A percentile compares a stretch with the other conserved stretches of the same genome.
phyloP scores from a whole-genome alignment of 2,113 vertebrate genomes.

The Alligator sinensis region DNA sequence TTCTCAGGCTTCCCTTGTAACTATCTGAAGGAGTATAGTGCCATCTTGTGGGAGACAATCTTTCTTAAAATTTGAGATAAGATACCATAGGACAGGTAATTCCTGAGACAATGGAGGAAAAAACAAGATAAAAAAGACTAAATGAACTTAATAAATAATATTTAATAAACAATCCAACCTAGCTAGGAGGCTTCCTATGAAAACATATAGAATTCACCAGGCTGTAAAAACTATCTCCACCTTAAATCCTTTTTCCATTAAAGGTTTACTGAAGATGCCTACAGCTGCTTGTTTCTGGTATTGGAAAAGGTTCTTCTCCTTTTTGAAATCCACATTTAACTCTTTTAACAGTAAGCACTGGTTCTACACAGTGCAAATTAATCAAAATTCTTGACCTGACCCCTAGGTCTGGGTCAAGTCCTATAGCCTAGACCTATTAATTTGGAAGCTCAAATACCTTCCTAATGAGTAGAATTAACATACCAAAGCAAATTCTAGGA shows the following conservation, averaged over 20 bases:
- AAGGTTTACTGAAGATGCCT: not conserved
- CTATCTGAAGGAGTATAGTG: slow-evolving; percentile 50
- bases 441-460: not conserved
- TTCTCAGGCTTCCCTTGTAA: accelerated
- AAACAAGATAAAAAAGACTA: not conserved
- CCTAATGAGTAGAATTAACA: not conserved
- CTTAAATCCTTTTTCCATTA: not conserved
- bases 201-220: not conserved
- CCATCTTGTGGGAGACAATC: slow-evolving; percentile 63
- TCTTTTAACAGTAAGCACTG: not conserved
- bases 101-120: not conserved
- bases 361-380: not conserved
- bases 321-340: not conserved
- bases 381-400: not conserved
- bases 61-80: accelerated
- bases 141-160: not conserved
- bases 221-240: not conserved
- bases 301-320: not conserved
- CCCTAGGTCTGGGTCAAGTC: accelerated
- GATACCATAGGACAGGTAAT: accelerated
- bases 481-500: not conserved
- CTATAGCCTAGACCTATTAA: not conserved
- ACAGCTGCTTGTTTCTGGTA: not conserved
- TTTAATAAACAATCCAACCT: not conserved
- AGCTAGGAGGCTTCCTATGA: not conserved